These are phyloP conservation scores for Synanthedon formicaeformis DNA, from an alignment of 2,888 invertebrate species.

Conservation along the genomic window DNA sequence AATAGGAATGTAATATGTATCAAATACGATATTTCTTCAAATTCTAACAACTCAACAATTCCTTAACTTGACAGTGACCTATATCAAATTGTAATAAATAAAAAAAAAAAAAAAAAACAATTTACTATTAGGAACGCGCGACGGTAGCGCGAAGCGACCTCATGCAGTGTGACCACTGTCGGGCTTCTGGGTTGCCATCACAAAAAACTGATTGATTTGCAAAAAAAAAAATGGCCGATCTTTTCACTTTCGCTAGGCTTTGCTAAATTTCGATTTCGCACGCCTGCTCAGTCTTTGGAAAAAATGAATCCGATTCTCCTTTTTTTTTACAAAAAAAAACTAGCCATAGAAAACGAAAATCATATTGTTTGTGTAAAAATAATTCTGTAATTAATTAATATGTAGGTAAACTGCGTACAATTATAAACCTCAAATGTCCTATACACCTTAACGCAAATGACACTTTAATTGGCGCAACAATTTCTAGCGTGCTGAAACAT, in stretches of 20 bases:
- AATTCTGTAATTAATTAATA: too few species aligned
- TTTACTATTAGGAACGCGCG: constrained; percentile 5
- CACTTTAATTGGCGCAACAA: too few species aligned
- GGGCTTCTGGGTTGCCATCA: constrained; percentile 19
- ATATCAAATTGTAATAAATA: constrained; percentile 21
- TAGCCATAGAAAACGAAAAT: too few species aligned
- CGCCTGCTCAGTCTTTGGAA: constrained; percentile 42
- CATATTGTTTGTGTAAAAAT: too few species aligned
- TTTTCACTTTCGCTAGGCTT: constrained; percentile 41
- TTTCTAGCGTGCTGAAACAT: too few species aligned
- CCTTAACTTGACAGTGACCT: constrained; percentile 14
- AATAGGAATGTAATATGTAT: too few species aligned
- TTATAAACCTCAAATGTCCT: too few species aligned
- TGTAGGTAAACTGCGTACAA: too few species aligned
- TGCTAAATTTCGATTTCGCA: constrained; percentile 40
- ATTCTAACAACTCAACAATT: too few species aligned
- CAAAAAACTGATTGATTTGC: constrained; percentile 45
- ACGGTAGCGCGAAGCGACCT: constrained; percentile 34
- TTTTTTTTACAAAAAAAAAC: too few species aligned
- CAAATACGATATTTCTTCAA: too few species aligned
- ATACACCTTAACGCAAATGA: too few species aligned
- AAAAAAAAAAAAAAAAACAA: constrained; percentile 37
- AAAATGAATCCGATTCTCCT: not conserved
- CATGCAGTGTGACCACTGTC: constrained; percentile 36
- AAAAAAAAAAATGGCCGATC: constrained; percentile 38